These are phyloP conservation scores for Eupithecia inturbata DNA, from an alignment of 2,888 invertebrate species.

Conservation along the genomic window DNA sequence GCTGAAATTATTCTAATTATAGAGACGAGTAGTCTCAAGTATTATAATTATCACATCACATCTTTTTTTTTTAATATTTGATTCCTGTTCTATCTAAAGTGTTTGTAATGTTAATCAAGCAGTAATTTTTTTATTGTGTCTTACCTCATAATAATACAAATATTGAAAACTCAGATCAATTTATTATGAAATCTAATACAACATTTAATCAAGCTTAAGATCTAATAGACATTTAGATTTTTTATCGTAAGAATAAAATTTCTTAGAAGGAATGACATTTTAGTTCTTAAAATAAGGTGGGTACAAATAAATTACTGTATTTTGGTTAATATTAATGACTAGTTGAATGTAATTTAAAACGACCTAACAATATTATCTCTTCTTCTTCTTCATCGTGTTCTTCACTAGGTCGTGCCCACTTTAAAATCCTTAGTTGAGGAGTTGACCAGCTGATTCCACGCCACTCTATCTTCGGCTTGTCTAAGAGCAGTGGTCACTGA, in stretches of 20 bases:
- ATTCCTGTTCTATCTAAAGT: not conserved
- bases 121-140: not conserved
- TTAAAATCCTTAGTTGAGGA: too few species aligned
- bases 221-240: slow-evolving; percentile 34
- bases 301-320: slow-evolving; percentile 25
- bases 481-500: too few species aligned
- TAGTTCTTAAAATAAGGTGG: slow-evolving; percentile 34
- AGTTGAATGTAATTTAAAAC: slow-evolving; percentile 31
- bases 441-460: too few species aligned
- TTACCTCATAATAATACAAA: not conserved
- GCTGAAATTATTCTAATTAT: not conserved
- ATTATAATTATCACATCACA: not conserved
- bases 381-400: too few species aligned
- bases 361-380: slow-evolving; percentile 1
- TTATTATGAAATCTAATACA: slow-evolving; percentile 71
- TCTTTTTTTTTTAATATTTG: not conserved
- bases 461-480: too few species aligned
- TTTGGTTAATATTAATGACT: slow-evolving; percentile 43
- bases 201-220: slow-evolving; percentile 52
- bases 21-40: not conserved
- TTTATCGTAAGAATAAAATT: slow-evolving; percentile 23
- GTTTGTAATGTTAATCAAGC: not conserved
- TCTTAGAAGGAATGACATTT: slow-evolving; percentile 36
- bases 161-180: slow-evolving; percentile 62
- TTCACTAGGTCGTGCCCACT: too few species aligned